Conservation (phyloP, 1,140 invertebrate genomes). For the Drosophila takahashii region DNA sequence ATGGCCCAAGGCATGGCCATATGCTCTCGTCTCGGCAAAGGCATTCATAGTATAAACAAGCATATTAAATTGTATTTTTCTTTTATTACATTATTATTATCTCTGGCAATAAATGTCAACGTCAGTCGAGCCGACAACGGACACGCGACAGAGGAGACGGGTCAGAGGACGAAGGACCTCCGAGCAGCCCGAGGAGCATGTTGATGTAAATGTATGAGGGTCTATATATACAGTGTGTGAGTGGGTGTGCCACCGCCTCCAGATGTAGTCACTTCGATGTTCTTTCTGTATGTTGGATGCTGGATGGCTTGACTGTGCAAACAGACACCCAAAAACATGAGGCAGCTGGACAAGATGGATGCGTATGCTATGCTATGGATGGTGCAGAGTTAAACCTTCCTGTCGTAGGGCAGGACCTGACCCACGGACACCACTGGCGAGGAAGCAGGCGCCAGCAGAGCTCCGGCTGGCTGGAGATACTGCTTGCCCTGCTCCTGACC, state of each 20-base stretch:
- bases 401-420: conserved; percentile 66
- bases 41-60: conserved; percentile 76
- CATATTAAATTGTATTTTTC: conserved; percentile 84
- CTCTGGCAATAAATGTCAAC: conserved; percentile 83
- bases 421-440: conserved; percentile 14
- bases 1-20: conserved; percentile 33
- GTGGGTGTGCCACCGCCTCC: conserved; percentile 19
- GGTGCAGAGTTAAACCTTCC: conserved; percentile 57
- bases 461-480: conserved; percentile 54
- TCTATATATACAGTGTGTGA: conserved; percentile 40
- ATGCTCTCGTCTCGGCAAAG: conserved; percentile 28
- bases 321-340: conserved; percentile 35
- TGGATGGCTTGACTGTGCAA: conserved; percentile 44
- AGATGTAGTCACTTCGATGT: conserved; percentile 29
- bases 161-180: conserved; percentile 27
- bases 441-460: conserved; percentile 38
- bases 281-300: conserved; percentile 37
- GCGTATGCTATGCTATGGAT: conserved; percentile 13
- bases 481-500: conserved; percentile 48
- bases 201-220: conserved; percentile 46
- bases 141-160: conserved; percentile 44
- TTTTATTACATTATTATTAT: conserved; percentile 84
- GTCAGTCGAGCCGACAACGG: conserved; percentile 75
- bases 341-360: conserved; percentile 48
- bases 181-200: conserved; percentile 32